phyloP scores from a whole-genome alignment of 2,113 vertebrate species.

The Narcine bancroftii region DNA sequence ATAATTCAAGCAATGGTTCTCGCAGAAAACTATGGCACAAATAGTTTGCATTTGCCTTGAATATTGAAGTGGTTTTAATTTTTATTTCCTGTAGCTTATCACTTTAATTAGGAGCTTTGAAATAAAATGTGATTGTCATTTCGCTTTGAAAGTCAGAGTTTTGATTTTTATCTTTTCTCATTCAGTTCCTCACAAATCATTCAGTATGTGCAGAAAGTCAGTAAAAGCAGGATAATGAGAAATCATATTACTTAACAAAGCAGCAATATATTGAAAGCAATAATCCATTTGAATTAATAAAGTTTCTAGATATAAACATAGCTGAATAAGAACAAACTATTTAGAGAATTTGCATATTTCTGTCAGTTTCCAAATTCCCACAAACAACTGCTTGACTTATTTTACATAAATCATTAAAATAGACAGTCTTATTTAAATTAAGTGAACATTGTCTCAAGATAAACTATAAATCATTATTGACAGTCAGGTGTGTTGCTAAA shows the following conservation, averaged over 20 bases:
- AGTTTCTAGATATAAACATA: neutral
- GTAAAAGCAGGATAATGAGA: neutral
- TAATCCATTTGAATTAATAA: neutral
- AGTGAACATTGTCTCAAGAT: neutral
- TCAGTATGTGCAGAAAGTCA: neutral
- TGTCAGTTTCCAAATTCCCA: neutral
- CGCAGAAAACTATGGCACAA: no score
- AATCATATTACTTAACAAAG: neutral
- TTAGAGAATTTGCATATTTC: neutral
- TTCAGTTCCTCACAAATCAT: neutral
- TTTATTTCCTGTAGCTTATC: neutral
- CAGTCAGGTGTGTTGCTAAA: neutral
- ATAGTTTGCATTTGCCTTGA: no score
- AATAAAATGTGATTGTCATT: neutral
- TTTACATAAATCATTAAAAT: neutral
- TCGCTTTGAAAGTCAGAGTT: neutral
- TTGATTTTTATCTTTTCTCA: neutral
- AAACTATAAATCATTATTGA: neutral
- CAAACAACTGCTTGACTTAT: neutral
- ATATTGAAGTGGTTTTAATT: no score
- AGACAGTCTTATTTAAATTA: neutral
- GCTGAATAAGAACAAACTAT: neutral
- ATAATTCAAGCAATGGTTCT: no score
- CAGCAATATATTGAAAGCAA: neutral
- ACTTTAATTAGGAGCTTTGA: neutral